Evolutionary conservation across 2,113 vertebrate species (phyloP), one percentile per base, ranked within the genome.

Genomic region (Sphyrna mokarran): DNA sequence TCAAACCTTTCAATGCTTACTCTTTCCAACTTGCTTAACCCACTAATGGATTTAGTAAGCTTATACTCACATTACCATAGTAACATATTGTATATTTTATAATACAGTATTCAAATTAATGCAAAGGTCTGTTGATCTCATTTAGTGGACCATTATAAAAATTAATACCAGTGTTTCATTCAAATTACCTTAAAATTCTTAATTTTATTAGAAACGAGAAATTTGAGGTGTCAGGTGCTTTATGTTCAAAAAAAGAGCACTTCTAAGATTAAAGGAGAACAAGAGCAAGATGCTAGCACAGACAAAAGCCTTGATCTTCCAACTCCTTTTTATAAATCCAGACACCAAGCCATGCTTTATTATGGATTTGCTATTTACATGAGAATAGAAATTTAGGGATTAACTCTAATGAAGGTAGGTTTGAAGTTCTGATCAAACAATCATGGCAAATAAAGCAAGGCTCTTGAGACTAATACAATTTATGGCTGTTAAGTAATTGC

Each of bases 381-480:
- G 86, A 58, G 48, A 48, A 89, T 48, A 29, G 48, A 29, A 58
- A 58, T 23, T 58, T 91, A 91, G 20, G 54, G 87, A 91, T 61
- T 61, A 91, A 61, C 58, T 61, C 58, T 61, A 91, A 63, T 61
- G 5, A 54, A 61, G 29, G 14, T n/a, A 61, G 87, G 87, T 61
- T 61, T 91, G 87, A 93, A 54, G 33, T 68, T 93, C 89, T 66
- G 80, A 83, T 83, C 80, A 83, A 83, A 83, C 80, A 83, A 83
- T 43, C 80, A 83, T 83, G n/a, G 61, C 7, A 66, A 93, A 91
- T 66, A 43, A 91, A 90, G 48, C 26, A 29, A 63, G 87, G 16
- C 87, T n/a, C 54, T 61, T 63, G 87, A 26, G 54, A 37, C 29
- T 20, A n/a, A 33, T 4, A n/a, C 87, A 58, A n/a, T 66, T 66